Evolutionary conservation across 2,888 invertebrate species (phyloP).

Genomic region (Philopedon plagiatum): DNA sequence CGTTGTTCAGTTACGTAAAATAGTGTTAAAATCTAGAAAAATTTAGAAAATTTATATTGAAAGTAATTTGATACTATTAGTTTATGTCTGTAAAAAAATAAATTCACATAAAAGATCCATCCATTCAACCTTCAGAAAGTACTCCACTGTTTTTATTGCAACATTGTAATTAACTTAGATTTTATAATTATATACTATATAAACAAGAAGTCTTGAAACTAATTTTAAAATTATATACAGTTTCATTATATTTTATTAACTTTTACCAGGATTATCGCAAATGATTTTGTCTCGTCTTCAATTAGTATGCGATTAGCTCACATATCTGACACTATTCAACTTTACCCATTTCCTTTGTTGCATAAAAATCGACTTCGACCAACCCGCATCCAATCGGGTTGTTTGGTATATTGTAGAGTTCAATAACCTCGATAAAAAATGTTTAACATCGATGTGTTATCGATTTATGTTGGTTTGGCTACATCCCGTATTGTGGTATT

Average conservation of each 20-base stretch:
- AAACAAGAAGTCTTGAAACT: constrained; percentile 7
- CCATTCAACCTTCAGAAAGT: too few relatives aligned
- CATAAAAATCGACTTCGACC: not conserved
- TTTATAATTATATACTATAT: not conserved
- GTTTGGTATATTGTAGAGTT: not conserved
- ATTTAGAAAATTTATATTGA: too few relatives aligned
- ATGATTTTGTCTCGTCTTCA: constrained; percentile 32
- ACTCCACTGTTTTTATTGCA: too few relatives aligned
- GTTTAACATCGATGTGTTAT: too few relatives aligned
- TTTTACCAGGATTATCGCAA: constrained; percentile 20
- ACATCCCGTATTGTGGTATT: too few relatives aligned
- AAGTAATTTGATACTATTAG: too few relatives aligned
- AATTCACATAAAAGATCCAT: too few relatives aligned
- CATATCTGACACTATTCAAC: not conserved
- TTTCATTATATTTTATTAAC: constrained; percentile 2
- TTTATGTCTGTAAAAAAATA: too few relatives aligned
- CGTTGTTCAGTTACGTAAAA: too few relatives aligned
- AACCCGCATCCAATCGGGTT: constrained; percentile 1
- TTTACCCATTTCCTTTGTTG: not conserved
- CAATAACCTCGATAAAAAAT: not conserved
- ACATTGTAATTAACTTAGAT: not conserved
- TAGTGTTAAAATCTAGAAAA: too few relatives aligned
- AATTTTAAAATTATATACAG: constrained; percentile 9
- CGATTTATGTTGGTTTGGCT: too few relatives aligned
- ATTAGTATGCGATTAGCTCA: constrained; percentile 15